Evolutionary conservation across 2,888 invertebrate genomes (phyloP), one percentile per base, ranked within the genome.

Genomic region (Hirudinaria manillensis): DNA sequence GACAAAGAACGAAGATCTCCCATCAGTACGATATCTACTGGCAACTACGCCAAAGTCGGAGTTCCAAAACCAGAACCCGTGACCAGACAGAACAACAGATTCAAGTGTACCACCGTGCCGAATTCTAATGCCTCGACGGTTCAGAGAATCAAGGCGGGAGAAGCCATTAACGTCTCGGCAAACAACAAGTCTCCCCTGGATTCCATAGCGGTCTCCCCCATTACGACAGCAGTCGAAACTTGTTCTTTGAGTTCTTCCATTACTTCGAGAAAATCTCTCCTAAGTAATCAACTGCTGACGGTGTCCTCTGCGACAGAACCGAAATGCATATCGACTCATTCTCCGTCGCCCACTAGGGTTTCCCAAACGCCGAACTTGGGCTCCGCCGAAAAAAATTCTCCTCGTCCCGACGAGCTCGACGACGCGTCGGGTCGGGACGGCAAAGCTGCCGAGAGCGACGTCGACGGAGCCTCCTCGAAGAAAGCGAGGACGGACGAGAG

Each of bases 1-100:
- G 68, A 68, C 36, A 68, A 68, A 68, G 68, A 68, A 34, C n/a
- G 32, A 34, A 68, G 21, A 21, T 34, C 32, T 24, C 34, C 32
- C n/a, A 68, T 68, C 32, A 68, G 68, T n/a, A 68, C 32, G n/a
- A 68, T 68, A n/a, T 68, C 68, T n/a, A 68, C 7, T n/a, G 68
- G 36, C 32, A 34, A 36, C 19, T 68, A 68, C 32, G 3, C 32
- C 32, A 45, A 45, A 7, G 45, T 45, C 45, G 45, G 45, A 10
- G 45, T 2, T 45, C 45, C 45, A 10, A 45, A 45, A 45, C 10
- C 45, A 1, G 45, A 45, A 45, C 45, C 45, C 13, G 45, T 10
- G 45, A 45, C 45, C 10, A 2, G 45, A 45, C 45, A 45, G 10
- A 68, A 68, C 32, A 68, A 36, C n/a, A 68, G 68, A n/a, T 68